Percentiles rank a stretch among this genome's conserved stretches.
Evolutionary conservation across 2,113 vertebrate species (phyloP).

Genomic region (Gymnarchus niloticus): DNA sequence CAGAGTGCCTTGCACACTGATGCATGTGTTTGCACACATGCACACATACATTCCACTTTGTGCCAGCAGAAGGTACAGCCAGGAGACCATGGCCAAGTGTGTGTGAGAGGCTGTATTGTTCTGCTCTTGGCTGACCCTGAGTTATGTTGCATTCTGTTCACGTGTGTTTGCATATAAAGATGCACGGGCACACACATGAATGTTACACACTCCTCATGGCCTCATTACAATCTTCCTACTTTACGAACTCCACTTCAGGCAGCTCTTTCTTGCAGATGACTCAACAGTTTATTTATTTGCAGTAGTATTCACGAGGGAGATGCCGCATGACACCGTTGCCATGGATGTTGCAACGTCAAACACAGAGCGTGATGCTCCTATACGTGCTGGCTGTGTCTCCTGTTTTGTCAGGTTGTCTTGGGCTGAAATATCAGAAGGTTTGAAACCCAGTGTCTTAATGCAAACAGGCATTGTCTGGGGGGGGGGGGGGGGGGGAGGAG

Average conservation of each 20-base stretch:
- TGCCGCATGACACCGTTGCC: not conserved
- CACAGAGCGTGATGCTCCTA: not conserved
- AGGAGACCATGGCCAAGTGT: not conserved
- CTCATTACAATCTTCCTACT: not conserved
- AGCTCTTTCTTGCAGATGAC: not conserved
- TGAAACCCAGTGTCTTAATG: constrained; percentile 54
- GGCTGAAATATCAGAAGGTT: constrained; percentile 44
- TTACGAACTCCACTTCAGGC: not conserved
- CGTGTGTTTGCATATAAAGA: not conserved
- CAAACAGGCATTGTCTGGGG: constrained; percentile 41
- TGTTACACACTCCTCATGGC: not conserved
- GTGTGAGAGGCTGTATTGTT: not conserved
- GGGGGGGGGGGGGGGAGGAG: constrained; percentile 34
- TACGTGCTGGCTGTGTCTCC: not conserved
- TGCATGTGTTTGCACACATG: not conserved
- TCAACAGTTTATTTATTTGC: not conserved
- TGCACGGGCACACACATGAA: not conserved
- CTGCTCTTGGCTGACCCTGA: not conserved
- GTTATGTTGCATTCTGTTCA: no score
- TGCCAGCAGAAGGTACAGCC: not conserved
- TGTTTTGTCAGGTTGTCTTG: constrained; percentile 43
- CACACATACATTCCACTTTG: not conserved
- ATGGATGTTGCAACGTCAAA: not conserved
- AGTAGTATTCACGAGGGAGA: not conserved
- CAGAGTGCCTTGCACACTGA: not conserved